Evolutionary conservation across 92 coral and sea anemone species (phyloP).

Genomic region (Palythoa caribaeorum): DNA sequence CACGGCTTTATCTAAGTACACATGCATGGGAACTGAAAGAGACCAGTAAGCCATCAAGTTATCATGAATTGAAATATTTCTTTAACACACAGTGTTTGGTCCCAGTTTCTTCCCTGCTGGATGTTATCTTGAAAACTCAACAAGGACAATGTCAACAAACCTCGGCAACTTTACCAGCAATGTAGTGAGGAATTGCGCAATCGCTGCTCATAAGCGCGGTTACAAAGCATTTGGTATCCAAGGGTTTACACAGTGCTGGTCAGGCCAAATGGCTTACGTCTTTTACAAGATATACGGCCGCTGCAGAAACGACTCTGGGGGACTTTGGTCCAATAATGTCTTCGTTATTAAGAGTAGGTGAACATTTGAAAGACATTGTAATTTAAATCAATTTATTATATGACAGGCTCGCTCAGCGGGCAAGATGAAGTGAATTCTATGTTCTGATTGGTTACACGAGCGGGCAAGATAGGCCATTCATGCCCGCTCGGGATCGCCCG

Average conservation of each 20-base stretch:
- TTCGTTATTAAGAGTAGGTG: slow-evolving; percentile 13
- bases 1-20: not conserved
- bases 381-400: not conserved
- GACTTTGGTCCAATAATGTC: not conserved
- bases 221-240: slow-evolving; percentile 33
- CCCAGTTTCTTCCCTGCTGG: not conserved
- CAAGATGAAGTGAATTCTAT: too few species aligned
- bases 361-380: not conserved
- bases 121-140: not conserved
- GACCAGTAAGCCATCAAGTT: not conserved
- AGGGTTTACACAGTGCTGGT: slow-evolving; percentile 25
- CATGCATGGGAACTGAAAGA: not conserved
- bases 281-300: not conserved
- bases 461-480: not conserved
- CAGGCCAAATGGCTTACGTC: slow-evolving; percentile 30
- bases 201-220: slow-evolving; percentile 3
- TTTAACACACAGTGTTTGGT: not conserved
- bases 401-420: not conserved
- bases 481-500: not conserved
- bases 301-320: slow-evolving; percentile 1
- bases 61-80: not conserved
- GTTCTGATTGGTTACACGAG: too few species aligned
- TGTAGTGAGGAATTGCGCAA: not conserved
- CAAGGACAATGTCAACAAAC: not conserved
- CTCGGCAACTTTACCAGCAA: slow-evolving; percentile 2